Evolutionary conservation across 2,888 invertebrate genomes (phyloP), one percentile per base, ranked within the genome.

Genomic region (Nemoura dubitans): DNA sequence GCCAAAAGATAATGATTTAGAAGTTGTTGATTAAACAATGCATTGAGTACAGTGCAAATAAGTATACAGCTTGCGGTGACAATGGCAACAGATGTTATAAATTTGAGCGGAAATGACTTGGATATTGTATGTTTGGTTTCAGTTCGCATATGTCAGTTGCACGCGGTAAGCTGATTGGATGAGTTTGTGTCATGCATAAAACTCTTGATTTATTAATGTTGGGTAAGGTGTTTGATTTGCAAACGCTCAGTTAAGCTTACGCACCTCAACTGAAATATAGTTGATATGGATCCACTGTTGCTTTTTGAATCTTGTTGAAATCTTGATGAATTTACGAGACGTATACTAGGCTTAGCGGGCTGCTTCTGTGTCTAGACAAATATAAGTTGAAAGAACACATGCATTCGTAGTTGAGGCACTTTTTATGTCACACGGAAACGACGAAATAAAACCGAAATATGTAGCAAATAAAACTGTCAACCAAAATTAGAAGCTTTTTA

Each of bases 351-450:
- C 59, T 21, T n/a, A n/a, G n/a, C n/a, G n/a, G n/a, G n/a, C n/a
- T n/a, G n/a, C n/a, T n/a, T n/a, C n/a, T n/a, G n/a, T n/a, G 59
- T 59, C 59, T 59, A 21, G 59, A 59, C 59, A 59, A 59, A 59
- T 59, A 59, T 21, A 59, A 59, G 59, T 59, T 7, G 59, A 3
- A 59, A 59, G 16, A 59, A 21, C 59, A 2, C 21, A 59, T 1
- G 14, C 21, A 21, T 21, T 16, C 14, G 59, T 14, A 59, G 14
- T 59, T 59, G 16, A 14, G 2, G 14, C 59, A 59, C 59, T 59
- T 59, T 59, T 36, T 59, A 14, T 3, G 59, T 59, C 59, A 59
- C 59, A 59, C 59, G 59, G 14, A 59, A 1, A 7, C 36, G 36
- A 3, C 3, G 36, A 36, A 6, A 10, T 36, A 36, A 36, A 6